Conservation (phyloP, 2,888 invertebrate genomes). For the Plebejus argus region DNA sequence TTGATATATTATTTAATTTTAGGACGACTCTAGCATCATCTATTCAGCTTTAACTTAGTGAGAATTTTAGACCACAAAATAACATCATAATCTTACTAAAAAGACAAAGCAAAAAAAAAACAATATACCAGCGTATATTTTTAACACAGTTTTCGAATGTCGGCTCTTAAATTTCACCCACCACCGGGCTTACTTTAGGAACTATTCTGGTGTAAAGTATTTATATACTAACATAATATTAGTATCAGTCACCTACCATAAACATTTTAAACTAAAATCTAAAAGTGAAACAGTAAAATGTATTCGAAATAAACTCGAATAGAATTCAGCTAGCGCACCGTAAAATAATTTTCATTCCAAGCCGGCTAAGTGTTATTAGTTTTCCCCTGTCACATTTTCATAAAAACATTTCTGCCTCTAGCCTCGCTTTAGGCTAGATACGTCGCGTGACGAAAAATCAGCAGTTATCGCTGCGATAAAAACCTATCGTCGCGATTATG, state of each 20-base stretch:
- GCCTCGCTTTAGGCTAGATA: conserved; percentile 9
- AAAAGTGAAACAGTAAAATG: neutral
- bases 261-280: neutral
- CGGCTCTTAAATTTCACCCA: too few relatives aligned
- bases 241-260: neutral
- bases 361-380: conserved; percentile 11
- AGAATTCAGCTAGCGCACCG: neutral
- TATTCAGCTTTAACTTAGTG: too few relatives aligned
- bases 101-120: too few relatives aligned
- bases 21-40: too few relatives aligned
- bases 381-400: conserved; percentile 27
- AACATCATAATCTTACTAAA: too few relatives aligned
- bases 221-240: neutral
- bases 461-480: conserved; percentile 17
- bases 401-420: conserved; percentile 23
- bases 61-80: too few relatives aligned
- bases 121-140: too few relatives aligned
- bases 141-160: too few relatives aligned
- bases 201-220: too few relatives aligned
- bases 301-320: neutral
- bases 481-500: conserved; percentile 3
- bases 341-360: conserved; percentile 11
- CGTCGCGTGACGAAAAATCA: conserved; percentile 28
- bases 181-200: too few relatives aligned
- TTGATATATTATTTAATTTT: too few relatives aligned